Percentiles rank a stretch among this genome's conserved stretches.
phyloP scores from a whole-genome alignment of 2,888 invertebrate species.

The Smittia sp. region DNA sequence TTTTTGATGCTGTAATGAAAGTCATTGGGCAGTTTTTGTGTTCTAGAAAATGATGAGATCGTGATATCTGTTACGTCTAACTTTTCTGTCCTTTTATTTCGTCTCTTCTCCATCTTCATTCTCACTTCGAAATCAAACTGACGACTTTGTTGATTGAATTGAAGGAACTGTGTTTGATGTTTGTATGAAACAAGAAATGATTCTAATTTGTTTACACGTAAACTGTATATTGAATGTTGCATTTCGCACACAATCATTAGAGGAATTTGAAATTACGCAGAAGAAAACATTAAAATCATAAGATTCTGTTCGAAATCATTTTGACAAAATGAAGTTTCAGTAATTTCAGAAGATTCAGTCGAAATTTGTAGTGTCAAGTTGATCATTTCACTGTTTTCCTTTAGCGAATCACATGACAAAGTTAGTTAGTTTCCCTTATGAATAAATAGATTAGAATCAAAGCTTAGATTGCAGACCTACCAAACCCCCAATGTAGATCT shows the following conservation, averaged over 20 bases:
- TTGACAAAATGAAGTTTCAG: too few relatives aligned
- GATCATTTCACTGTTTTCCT: too few relatives aligned
- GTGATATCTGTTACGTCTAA: conserved; percentile 44
- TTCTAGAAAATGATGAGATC: conserved; percentile 21
- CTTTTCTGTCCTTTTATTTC: conserved; percentile 50
- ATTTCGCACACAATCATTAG: neutral
- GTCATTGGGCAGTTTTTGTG: conserved; percentile 45
- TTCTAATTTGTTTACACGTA: conserved; percentile 3
- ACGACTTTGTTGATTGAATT: conserved; percentile 4
- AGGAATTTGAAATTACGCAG: too few relatives aligned
- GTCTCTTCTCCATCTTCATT: conserved; percentile 54
- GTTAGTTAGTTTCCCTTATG: too few relatives aligned
- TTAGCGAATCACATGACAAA: too few relatives aligned
- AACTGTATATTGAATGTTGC: neutral
- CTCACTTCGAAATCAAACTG: conserved; percentile 53
- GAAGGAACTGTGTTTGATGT: conserved; percentile 38
- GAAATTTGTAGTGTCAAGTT: too few relatives aligned
- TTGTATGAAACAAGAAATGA: conserved; percentile 37
- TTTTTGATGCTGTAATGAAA: conserved; percentile 43
- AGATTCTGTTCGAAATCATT: too few relatives aligned
- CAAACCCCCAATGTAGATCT: too few relatives aligned
- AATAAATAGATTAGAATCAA: too few relatives aligned
- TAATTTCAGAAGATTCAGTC: too few relatives aligned
- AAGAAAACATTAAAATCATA: too few relatives aligned
- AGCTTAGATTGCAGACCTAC: too few relatives aligned